Percentiles rank a stretch among this genome's conserved stretches.
Evolutionary conservation across 2,797 vertebrate species (phyloP).

Genomic region (Poecilia wingei): DNA sequence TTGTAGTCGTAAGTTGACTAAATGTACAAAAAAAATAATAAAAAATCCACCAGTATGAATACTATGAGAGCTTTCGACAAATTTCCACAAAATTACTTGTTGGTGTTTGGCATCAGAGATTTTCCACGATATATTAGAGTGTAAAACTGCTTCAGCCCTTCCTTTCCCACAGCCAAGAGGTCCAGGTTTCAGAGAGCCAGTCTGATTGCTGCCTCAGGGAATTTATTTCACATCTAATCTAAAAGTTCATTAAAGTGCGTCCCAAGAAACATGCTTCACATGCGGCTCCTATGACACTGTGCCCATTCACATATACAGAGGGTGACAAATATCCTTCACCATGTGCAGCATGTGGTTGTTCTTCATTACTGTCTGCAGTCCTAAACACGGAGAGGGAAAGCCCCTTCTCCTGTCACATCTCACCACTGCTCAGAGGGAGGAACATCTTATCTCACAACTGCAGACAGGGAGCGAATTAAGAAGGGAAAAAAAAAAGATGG

Average conservation of each 20-base stretch:
- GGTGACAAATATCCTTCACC: conserved; percentile 23
- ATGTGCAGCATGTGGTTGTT: conserved; percentile 29
- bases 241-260: conserved; percentile 74
- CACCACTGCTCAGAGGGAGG: conserved; percentile 54
- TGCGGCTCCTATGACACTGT: conserved; percentile 27
- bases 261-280: conserved; percentile 55
- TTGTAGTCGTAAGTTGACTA: not conserved
- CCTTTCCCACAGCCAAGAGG: conserved; percentile 49
- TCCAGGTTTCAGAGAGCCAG: conserved; percentile 57
- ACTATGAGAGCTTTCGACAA: conserved; percentile 27
- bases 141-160: conserved; percentile 43
- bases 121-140: conserved; percentile 59
- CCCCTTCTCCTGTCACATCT: conserved; percentile 56
- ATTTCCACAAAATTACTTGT: conserved; percentile 32
- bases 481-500: conserved; percentile 50
- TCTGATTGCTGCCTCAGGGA: conserved; percentile 66
- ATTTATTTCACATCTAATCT: conserved; percentile 73
- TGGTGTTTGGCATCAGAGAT: conserved; percentile 47
- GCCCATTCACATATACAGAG: conserved; percentile 1
- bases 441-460: conserved; percentile 74
- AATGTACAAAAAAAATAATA: not conserved
- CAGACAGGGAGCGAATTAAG: conserved; percentile 70
- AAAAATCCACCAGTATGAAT: not conserved
- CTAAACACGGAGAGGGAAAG: conserved; percentile 53
- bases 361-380: conserved; percentile 43